Base-by-base conservation (phyloP, 2,888 invertebrate species). In the Orthonychiurus folsomi region DNA sequence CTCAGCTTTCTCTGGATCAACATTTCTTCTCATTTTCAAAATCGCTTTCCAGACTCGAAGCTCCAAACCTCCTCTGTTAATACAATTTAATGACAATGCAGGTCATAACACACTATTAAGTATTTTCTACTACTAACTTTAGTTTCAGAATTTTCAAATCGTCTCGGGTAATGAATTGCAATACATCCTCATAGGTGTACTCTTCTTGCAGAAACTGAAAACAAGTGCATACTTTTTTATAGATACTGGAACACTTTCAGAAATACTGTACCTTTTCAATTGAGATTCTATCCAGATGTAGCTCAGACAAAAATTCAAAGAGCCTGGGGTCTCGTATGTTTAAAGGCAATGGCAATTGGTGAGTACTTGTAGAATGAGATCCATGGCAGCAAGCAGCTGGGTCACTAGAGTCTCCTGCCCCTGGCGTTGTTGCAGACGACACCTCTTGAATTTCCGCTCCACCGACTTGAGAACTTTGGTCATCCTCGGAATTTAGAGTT, bases 11-110 rank as follows among this genome's bases (percentile, higher is more conserved):
- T n/a, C n/a, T 20, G 56, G 57, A 18, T 26, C 21, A 3, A n/a
- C n/a, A 37, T 60, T 54, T 25, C 61, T 68, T 23, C 79, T 74
- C 67, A 77, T 75, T 61, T 84, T 82, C 63, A 83, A 77, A 61
- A 94, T 85, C 0, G 89, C 87, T 66, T 86, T 85, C 93, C 93
- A 94, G 66, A 94, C 80, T 61, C 87, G 83, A 56, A 93, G 83
- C 75, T 92, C 88, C 25, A 88, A 82, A 50, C 93, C 93, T 60
- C 89, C 87, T 75, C 88, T 89, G 79, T 60, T 76, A 76, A 52
- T 50, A 59, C 57, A 62, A 56, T 56, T 48, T 28, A 47, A 37
- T 23, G 37, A 56, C 54, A 23, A 54, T 57, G 1, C 59, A 9
- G 50, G 5, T 15, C 25, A n/a, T n/a, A n/a, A 21, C 9, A 20